Conservation (phyloP, 1,140 invertebrate species). For the Heliconius congener region DNA sequence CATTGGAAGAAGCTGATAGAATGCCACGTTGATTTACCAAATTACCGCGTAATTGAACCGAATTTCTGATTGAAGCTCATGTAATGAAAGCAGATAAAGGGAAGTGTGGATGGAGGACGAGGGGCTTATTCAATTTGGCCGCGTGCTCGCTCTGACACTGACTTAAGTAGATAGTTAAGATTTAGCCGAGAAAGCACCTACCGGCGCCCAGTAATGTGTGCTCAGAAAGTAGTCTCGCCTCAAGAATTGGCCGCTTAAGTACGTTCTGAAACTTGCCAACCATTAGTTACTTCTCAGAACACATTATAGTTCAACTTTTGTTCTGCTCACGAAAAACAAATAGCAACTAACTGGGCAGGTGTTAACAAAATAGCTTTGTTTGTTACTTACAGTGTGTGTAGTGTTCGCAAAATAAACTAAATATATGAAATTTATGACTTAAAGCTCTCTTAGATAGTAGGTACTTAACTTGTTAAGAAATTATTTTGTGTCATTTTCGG, state of each 20-base stretch:
- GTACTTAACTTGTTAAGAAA: not conserved
- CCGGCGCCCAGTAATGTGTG: conserved; percentile 70
- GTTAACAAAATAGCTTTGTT: conserved; percentile 47
- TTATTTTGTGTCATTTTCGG: not conserved
- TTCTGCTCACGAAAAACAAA: conserved; percentile 61
- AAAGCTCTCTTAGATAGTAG: not conserved
- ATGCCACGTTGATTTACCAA: conserved; percentile 71
- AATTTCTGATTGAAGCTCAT: conserved; percentile 73
- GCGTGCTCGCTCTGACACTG: conserved; percentile 67
- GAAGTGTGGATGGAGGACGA: conserved; percentile 54
- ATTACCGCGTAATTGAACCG: conserved; percentile 75
- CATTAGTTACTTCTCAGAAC: conserved; percentile 74
- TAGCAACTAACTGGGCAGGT: conserved; percentile 47
- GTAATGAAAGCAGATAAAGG: conserved; percentile 75
- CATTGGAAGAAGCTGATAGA: conserved; percentile 69
- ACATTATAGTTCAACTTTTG: conserved; percentile 76
- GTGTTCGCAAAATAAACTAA: conserved; percentile 14
- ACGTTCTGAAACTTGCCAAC: conserved; percentile 72
- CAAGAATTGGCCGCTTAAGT: conserved; percentile 73
- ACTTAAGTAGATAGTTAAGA: conserved; percentile 79
- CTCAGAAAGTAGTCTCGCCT: conserved; percentile 73
- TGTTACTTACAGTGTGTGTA: conserved; percentile 33
- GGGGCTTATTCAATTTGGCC: conserved; percentile 70
- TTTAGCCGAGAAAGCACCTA: conserved; percentile 67
- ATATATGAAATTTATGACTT: not conserved